Base-by-base conservation (phyloP, 2,888 invertebrate genomes). In the Cynaeus angustus region DNA sequence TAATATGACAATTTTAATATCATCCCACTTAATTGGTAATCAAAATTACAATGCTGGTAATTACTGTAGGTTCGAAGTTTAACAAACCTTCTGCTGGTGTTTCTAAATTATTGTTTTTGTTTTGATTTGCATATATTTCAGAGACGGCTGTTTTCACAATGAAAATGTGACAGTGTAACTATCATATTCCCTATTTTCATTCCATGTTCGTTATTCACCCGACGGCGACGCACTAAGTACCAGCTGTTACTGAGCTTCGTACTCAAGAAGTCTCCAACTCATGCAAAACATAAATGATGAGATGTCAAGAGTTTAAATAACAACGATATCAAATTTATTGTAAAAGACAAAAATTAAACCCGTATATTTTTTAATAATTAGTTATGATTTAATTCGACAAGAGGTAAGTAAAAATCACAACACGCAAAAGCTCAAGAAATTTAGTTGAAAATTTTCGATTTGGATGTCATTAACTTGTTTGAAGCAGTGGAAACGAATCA, bases 231-330 rank as follows among this genome's bases (percentile, higher is more conserved):
- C 61, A 46, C 30, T 37, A 52, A 62, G 52, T 62, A 50, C 16
- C 62, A 62, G 50, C 62, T 62, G 62, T 52, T 62, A 41, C 62
- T 62, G 52, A 62, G 50, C 62, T 62, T 38, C 9, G 13, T 46
- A 45, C 61, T 61, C 61, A 61, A 30, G 52, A 62, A 62, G 52
- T 50, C 52, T 50, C n/a, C 38, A 62, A 62, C 62, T 62, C 37
- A 41, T 37, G 13, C 61, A 41, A 62, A 61, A 62, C 62, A 50
- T 45, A 21, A 28, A 5, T 48, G 48, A 13, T 46, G 58, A 46
- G 61, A 21, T 30, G 61, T 21, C 52, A 52, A 38, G 21, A 21
- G 21, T 21, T 21, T 21, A 21, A 21, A 21, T 21, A 21, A 21
- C 2, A 21, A 4, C 21, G 2, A 4, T 3, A 21, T 21, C 21